A percentile compares a stretch with the other conserved stretches of the same genome.
Conservation (phyloP, 2,797 vertebrate genomes). For the Aeoliscus strigatus region DNA sequence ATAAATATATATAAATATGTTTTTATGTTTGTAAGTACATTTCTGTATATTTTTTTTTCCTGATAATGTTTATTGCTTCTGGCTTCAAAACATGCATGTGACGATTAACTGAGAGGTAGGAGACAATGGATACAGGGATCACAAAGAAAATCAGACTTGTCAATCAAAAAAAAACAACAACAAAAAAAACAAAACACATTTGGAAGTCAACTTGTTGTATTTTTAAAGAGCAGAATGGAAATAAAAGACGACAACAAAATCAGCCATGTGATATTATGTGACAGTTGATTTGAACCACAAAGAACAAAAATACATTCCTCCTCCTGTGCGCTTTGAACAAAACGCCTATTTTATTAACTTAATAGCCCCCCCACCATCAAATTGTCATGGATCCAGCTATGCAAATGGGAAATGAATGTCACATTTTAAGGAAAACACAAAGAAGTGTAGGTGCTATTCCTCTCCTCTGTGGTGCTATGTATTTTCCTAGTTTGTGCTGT, state of each 20-base stretch:
- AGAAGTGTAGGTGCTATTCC: slow-evolving; percentile 86
- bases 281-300: slow-evolving; percentile 63
- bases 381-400: slow-evolving; percentile 58
- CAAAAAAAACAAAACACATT: slow-evolving; percentile 23
- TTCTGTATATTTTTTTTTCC: slow-evolving; percentile 87
- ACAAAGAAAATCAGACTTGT: too few species aligned
- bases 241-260: slow-evolving; percentile 72
- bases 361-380: slow-evolving; percentile 10
- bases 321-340: slow-evolving; percentile 47
- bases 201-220: slow-evolving; percentile 67
- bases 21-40: slow-evolving; percentile 96
- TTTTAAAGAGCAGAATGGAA: slow-evolving; percentile 72
- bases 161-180: too few species aligned
- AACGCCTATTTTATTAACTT: slow-evolving; percentile 26
- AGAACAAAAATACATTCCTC: slow-evolving; percentile 53
- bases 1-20: slow-evolving; percentile 83
- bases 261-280: slow-evolving; percentile 69
- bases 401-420: slow-evolving; percentile 72
- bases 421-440: slow-evolving; percentile 55
- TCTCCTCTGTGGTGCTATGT: slow-evolving; percentile 93
- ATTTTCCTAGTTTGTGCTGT: slow-evolving; percentile 67
- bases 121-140: slow-evolving; percentile 45
- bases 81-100: slow-evolving; percentile 84
- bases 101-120: slow-evolving; percentile 66
- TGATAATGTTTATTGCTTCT: slow-evolving; percentile 74